Base-by-base conservation (phyloP, 2,888 invertebrate genomes). In the Tipula unca region DNA sequence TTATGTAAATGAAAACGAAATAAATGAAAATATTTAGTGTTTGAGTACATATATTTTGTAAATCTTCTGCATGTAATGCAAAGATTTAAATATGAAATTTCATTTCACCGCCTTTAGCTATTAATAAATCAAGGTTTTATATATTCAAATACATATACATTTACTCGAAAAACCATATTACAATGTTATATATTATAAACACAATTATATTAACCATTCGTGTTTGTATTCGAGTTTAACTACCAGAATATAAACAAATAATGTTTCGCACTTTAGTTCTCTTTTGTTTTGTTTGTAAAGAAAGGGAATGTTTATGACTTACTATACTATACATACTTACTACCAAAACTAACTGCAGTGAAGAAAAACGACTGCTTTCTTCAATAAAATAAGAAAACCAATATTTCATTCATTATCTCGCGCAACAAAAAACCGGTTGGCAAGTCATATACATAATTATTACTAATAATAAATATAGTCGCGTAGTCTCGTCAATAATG, bases 111-210 rank as follows among this genome's bases (percentile, higher is more conserved):
- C 69, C 69, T 20, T 25, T 13, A 69, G 69, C 69, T 69, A 69
- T 69, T 69, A 69, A 69, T 69, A 69, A 69, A 69, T 69, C 69
- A 69, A 69, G 69, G 69, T 69, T 69, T n/a, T n/a, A n/a, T 48
- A 69, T 69, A 69, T 69, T 10, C 69, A 25, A 69, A 48, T 48
- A 48, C n/a, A 48, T n/a, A 17, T 48, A 48, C n/a, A 17, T 48
- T 3, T 48, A 48, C n/a, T 48, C 6, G 48, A 48, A 48, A 48
- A n/a, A 48, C n/a, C 48, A 48, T 48, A 39, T n/a, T n/a, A 32
- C 32, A 32, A 32, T n/a, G n/a, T n/a, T n/a, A 32, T 32, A 32
- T 6, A 32, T 6, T 10, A 39, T 39, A 39, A 39, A 10, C 3
- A 39, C 39, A 8, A 13, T 39, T 39, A 39, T 39, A n/a, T n/a